A percentile compares a stretch with the other conserved stretches of the same genome.
These are phyloP conservation scores for Parasteatoda lunata DNA, from an alignment of 2,888 invertebrate species.

Conservation along the genomic window DNA sequence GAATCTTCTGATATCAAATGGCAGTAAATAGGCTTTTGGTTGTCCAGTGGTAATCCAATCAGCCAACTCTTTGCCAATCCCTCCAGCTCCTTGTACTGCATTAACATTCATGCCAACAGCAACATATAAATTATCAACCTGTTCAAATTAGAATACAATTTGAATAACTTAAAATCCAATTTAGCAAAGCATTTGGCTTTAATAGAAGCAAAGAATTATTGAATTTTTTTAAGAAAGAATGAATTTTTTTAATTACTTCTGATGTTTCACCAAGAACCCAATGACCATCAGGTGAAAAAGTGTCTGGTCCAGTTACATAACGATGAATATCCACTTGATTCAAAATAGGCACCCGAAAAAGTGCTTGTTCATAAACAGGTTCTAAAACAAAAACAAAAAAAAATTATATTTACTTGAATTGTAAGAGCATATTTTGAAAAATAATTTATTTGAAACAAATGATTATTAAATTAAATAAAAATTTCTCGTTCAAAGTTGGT, in stretches of 20 bases:
- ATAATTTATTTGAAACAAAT: neutral
- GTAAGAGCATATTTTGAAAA: neutral
- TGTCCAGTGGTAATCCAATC: slow-evolving; percentile 82
- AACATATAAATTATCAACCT: slow-evolving; percentile 82
- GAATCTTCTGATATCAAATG: slow-evolving; percentile 91
- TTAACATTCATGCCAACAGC: slow-evolving; percentile 84
- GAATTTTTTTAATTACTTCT: slow-evolving; percentile 79
- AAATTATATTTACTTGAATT: neutral
- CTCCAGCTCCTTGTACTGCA: slow-evolving; percentile 82
- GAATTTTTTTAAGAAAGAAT: too few relatives aligned
- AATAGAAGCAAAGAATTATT: too few relatives aligned
- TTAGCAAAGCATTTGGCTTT: too few relatives aligned
- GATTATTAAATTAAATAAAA: neutral
- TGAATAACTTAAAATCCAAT: too few relatives aligned
- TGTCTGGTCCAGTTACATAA: slow-evolving; percentile 86
- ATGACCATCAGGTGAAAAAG: slow-evolving; percentile 96
- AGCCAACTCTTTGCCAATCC: slow-evolving; percentile 81
- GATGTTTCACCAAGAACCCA: slow-evolving; percentile 96
- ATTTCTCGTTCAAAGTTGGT: too few relatives aligned
- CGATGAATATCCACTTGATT: slow-evolving; percentile 77
- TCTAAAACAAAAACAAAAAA: slow-evolving; percentile 71
- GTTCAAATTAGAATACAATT: slow-evolving; percentile 27
- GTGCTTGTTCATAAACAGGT: slow-evolving; percentile 74
- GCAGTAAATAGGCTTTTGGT: slow-evolving; percentile 81
- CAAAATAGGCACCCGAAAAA: slow-evolving; percentile 78